A percentile compares a stretch with the other conserved stretches of the same genome.
These are phyloP conservation scores for Drosophila lacteicornis DNA, from an alignment of 1,140 invertebrate species.

Conservation along the genomic window DNA sequence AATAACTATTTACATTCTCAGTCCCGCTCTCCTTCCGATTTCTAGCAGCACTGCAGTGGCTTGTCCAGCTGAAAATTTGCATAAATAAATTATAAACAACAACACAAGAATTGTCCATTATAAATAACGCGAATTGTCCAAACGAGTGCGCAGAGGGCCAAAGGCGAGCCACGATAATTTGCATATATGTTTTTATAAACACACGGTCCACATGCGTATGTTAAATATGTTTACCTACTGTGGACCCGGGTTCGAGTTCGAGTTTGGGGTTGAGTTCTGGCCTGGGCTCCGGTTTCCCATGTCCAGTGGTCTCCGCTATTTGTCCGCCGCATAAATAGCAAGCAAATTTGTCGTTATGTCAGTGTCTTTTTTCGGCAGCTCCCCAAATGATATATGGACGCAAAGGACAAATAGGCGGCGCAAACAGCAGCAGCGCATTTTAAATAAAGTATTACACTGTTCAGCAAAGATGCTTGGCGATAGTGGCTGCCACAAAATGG, in stretches of 20 bases:
- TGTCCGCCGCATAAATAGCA: constrained; percentile 57
- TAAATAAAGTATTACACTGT: constrained; percentile 71
- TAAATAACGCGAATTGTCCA: constrained; percentile 55
- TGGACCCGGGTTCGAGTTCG: constrained; percentile 24
- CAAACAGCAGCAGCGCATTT: constrained; percentile 55
- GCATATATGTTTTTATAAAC: constrained; percentile 48
- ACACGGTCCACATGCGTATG: constrained; percentile 32
- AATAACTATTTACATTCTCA: constrained; percentile 50
- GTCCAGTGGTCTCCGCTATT: constrained; percentile 18
- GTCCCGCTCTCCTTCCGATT: constrained; percentile 5
- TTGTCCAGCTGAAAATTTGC: constrained; percentile 55
- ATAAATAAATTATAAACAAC: constrained; percentile 82
- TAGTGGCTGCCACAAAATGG: constrained; percentile 6
- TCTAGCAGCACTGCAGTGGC: constrained; percentile 28
- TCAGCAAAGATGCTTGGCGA: constrained; percentile 28
- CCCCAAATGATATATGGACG: constrained; percentile 66
- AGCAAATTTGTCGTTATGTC: constrained; percentile 72
- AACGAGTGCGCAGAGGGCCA: constrained; percentile 28
- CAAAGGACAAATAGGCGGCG: constrained; percentile 30
- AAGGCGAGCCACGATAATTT: constrained; percentile 50
- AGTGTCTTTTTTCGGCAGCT: constrained; percentile 52
- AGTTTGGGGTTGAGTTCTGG: background rate
- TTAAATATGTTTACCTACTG: constrained; percentile 64
- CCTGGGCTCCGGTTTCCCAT: constrained; percentile 7
- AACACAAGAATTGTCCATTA: constrained; percentile 69